Evolutionary conservation across 2,113 vertebrate genomes (phyloP).

Genomic region (Tautogolabrus adspersus): DNA sequence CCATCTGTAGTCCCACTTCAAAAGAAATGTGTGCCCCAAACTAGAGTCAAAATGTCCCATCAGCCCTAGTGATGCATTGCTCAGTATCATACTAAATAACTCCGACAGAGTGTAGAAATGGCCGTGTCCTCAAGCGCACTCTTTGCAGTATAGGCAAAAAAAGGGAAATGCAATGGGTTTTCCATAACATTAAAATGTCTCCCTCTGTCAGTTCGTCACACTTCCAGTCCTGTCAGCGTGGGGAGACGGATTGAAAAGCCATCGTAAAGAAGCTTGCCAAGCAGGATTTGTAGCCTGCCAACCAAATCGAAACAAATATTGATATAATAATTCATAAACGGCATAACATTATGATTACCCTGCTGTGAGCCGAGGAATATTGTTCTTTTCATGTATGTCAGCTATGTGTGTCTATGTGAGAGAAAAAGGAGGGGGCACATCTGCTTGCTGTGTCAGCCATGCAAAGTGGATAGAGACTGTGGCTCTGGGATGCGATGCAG

Average conservation of each 20-base stretch:
- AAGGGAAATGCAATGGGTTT: slow-evolving; percentile 14
- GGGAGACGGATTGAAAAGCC: slow-evolving; percentile 38
- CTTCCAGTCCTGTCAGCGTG: slow-evolving; percentile 17
- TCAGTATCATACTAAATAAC: slow-evolving; percentile 14
- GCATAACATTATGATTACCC: slow-evolving; percentile 30
- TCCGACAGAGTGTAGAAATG: slow-evolving; percentile 39
- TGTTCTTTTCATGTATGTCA: slow-evolving; percentile 13
- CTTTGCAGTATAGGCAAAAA: slow-evolving; percentile 37
- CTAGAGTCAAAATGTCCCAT: slow-evolving; percentile 28
- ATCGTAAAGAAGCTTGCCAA: slow-evolving; percentile 29
- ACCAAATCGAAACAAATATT: slow-evolving; percentile 46
- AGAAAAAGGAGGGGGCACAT: slow-evolving; percentile 2
- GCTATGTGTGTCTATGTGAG: slow-evolving; percentile 8
- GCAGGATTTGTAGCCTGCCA: slow-evolving; percentile 31
- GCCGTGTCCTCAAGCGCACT: slow-evolving; percentile 3
- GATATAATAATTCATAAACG: slow-evolving; percentile 33
- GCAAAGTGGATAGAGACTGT: slow-evolving; percentile 40
- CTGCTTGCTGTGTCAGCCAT: slow-evolving; percentile 52
- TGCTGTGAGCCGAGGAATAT: slow-evolving; percentile 6
- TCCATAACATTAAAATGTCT: slow-evolving; percentile 26
- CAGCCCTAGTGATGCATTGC: slow-evolving; percentile 20
- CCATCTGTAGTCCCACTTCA: too few species aligned
- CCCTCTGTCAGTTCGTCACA: slow-evolving; percentile 28
- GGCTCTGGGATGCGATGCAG: slow-evolving; percentile 59
- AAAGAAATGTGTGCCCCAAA: background rate